phyloP scores from a whole-genome alignment of 2,113 vertebrate species.

The Calcarius ornatus region DNA sequence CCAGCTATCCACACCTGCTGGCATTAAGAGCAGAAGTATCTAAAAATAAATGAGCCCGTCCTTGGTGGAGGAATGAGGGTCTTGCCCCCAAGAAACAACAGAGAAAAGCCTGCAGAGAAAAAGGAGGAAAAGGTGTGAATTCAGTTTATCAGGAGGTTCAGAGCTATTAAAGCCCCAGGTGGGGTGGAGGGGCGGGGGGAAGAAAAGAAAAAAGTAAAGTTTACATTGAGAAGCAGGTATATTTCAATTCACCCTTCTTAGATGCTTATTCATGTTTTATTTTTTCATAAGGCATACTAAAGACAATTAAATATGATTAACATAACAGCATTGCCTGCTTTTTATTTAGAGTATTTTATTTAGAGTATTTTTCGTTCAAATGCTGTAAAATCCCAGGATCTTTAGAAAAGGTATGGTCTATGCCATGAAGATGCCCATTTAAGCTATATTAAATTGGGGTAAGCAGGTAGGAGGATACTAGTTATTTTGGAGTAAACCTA shows the following conservation, averaged over 20 bases:
- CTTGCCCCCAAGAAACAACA: background rate
- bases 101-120: background rate
- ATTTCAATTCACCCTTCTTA: background rate
- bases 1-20: background rate
- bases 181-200: accelerated
- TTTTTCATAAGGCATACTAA: background rate
- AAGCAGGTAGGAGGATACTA: background rate
- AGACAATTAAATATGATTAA: background rate
- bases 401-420: background rate
- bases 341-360: background rate
- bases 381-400: background rate
- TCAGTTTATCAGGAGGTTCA: background rate
- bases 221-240: background rate
- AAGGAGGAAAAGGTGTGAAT: background rate
- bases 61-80: background rate
- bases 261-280: background rate
- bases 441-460: background rate
- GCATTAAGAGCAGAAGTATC: background rate
- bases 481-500: background rate
- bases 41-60: background rate
- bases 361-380: background rate
- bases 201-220: background rate
- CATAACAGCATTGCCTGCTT: background rate
- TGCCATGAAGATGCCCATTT: background rate
- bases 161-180: background rate